phyloP scores from a whole-genome alignment of 2,113 vertebrate species.

The Odontophorus gujanensis region DNA sequence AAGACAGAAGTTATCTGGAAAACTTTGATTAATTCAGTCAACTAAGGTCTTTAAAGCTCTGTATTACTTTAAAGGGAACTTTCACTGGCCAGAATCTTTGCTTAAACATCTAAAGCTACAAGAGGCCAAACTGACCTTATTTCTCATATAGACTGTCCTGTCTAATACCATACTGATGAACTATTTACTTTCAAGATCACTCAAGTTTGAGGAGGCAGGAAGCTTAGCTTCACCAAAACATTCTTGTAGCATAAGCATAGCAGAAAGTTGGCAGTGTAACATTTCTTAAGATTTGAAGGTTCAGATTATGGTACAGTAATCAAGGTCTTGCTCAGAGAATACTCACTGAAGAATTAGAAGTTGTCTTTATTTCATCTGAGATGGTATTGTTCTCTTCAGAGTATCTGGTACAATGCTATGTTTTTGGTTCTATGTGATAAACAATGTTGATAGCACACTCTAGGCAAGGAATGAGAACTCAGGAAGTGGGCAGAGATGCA shows the following conservation, averaged over 20 bases:
- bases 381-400: no score
- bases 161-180: background rate
- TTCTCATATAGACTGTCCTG: background rate
- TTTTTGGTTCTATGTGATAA: no score
- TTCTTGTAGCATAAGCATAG: background rate
- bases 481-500: background rate
- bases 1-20: background rate
- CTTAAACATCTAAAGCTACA: background rate
- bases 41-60: background rate
- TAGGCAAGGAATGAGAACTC: background rate
- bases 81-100: background rate
- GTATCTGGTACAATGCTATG: no score
- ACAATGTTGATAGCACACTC: no score
- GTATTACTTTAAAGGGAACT: background rate
- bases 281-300: background rate
- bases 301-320: background rate
- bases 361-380: no score
- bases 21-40: background rate
- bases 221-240: background rate
- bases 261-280: background rate
- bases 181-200: background rate
- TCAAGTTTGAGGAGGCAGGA: background rate
- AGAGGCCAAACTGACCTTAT: background rate
- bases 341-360: background rate
- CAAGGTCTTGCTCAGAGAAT: background rate